A percentile compares a stretch with the other conserved stretches of the same genome.
phyloP scores from a whole-genome alignment of 2,113 vertebrate genomes.

The Gallinago media region DNA sequence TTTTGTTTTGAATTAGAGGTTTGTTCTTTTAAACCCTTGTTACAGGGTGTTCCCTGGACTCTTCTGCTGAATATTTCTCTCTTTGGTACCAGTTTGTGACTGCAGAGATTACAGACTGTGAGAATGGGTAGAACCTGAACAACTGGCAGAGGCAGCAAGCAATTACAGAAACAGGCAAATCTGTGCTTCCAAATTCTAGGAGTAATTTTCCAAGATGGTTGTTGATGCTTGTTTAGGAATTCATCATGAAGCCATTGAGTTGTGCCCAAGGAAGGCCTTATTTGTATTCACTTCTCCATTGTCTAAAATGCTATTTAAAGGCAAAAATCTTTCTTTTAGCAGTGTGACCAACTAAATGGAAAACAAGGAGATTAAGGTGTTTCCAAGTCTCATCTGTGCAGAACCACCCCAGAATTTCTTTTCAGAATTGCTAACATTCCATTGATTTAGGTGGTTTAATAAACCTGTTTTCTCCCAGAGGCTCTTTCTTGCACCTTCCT shows the following conservation, averaged over 20 bases:
- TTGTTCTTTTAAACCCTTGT: background rate
- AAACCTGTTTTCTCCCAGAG: background rate
- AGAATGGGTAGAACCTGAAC: background rate
- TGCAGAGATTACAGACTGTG: background rate
- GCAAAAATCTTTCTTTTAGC: background rate
- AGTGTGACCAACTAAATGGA: background rate
- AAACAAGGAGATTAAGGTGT: background rate
- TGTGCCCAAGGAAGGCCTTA: background rate
- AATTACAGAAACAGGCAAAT: background rate
- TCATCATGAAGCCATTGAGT: background rate
- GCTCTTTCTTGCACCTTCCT: background rate
- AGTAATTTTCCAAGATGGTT: background rate
- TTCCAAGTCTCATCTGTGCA: background rate
- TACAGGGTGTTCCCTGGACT: background rate
- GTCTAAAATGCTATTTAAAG: background rate
- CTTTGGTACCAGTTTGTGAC: slow-evolving; percentile 49
- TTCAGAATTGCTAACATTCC: background rate
- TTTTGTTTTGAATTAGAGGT: background rate
- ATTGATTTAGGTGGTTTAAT: background rate
- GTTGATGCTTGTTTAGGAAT: background rate
- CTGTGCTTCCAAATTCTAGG: background rate
- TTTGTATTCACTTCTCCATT: background rate
- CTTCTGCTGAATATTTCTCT: slow-evolving; percentile 18
- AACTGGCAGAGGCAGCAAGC: background rate
- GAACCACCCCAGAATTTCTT: background rate